Evolutionary conservation across 1,140 invertebrate genomes (phyloP), one percentile per base, ranked within the genome.

Genomic region (Drosophila lacteicornis): DNA sequence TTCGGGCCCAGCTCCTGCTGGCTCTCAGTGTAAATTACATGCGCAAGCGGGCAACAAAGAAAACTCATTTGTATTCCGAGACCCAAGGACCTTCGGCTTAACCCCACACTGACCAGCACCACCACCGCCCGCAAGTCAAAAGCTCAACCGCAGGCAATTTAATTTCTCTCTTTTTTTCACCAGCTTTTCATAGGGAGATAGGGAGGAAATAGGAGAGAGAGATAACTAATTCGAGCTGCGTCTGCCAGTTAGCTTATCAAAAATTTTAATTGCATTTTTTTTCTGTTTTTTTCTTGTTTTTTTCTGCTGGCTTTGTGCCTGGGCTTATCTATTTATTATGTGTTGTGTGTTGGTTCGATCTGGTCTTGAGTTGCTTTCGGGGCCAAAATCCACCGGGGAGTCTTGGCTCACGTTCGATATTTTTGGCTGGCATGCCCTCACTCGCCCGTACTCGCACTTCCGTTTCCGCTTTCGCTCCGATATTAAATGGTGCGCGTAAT

Each of bases 401-500:
- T 50, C 62, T 77, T 77, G 73, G 73, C 80, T 76, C 76, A 87
- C 83, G 83, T 87, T 73, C 70, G 19, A 33, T 25, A 49, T 19
- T 56, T 56, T 56, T n/a, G 53, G 53, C 51, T 19, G 49, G 7
- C 11, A 38, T 38, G 36, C 12, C 40, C 43, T 5, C 5, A 19
- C 33, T 55, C 30, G 36, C 12, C 40, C 43, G 4, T 7, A 19
- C 33, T 55, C 30, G 36, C 33, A 62, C 69, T 60, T 50, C 68
- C 70, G 43, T 38, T 74, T 84, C 81, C 83, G 79, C 56, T 79
- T 76, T 62, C 70, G 75, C 70, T 81, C 62, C 81, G 80, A 90
- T 90, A 90, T 90, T 90, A 90, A 90, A 90, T 90, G 85, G 85
- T 84, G 85, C 85, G 85, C 85, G 85, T 90, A 90, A 90, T 90